Percentiles rank a stretch among this genome's conserved stretches.
Evolutionary conservation across 2,113 vertebrate genomes (phyloP).

Genomic region (Egretta garzetta): DNA sequence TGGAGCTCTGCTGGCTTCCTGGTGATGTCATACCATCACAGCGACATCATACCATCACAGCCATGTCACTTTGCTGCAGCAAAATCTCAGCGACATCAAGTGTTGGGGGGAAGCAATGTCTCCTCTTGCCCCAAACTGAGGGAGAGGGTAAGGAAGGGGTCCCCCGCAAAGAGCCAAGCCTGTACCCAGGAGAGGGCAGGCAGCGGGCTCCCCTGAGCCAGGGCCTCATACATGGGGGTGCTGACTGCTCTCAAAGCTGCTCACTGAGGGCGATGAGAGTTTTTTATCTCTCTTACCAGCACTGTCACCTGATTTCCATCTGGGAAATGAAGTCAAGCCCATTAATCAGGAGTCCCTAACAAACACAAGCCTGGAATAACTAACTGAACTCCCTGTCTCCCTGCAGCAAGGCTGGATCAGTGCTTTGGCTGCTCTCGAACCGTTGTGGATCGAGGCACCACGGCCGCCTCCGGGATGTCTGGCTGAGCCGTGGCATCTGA

Average conservation of each 20-base stretch:
- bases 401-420: not conserved
- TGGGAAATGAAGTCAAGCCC: not conserved
- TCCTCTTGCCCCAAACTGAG: not conserved
- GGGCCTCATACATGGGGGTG: rapidly evolving
- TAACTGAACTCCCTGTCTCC: not conserved
- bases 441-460: not conserved
- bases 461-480: not conserved
- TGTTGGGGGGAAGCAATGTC: not conserved
- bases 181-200: not conserved
- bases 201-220: not conserved
- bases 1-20: not conserved
- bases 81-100: not conserved
- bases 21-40: not conserved
- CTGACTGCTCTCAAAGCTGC: not conserved
- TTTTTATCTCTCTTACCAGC: not conserved
- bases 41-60: not conserved
- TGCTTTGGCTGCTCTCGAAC: not conserved
- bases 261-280: not conserved
- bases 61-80: not conserved
- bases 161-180: not conserved
- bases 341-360: not conserved
- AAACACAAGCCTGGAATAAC: not conserved
- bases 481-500: not conserved
- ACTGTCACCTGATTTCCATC: not conserved
- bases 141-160: not conserved